Evolutionary conservation across 2,888 invertebrate species (phyloP), one percentile per base, ranked within the genome.

Genomic region (Archips xylosteana): DNA sequence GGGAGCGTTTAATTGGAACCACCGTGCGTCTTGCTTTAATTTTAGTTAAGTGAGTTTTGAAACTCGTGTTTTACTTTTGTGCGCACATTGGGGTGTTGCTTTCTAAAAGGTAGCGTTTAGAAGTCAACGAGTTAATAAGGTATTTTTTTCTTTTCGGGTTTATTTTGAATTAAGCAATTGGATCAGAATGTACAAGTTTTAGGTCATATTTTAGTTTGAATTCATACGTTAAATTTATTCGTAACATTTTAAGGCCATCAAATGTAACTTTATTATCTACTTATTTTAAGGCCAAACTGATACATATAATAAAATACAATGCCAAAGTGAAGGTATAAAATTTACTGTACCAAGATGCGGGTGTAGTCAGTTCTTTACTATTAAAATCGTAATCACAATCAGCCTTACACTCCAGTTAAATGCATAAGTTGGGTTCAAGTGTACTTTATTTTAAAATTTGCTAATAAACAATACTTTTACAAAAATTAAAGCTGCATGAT

Each of bases 1-100:
- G 86, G 85, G 82, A 78, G 78, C 79, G 86, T 87, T 89, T 92
- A 92, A 92, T 92, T 90, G 88, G 80, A 79, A 83, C 85, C 87
- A 86, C 84, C 85, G 87, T 86, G 88, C 85, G 79, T 78, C 82
- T 79, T 70, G 74, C 59, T 68, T 69, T 72, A 65, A 75, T 70
- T 74, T 70, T 65, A n/a, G 67, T 23, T 39, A 60, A 61, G 75
- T 39, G 64, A 61, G 75, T 65, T 65, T 65, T 36, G 49, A 36
- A 65, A 65, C 36, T 65, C n/a, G 51, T 39, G 34, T 51, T 65
- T 49, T 34, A 15, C 49, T 34, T 51, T 65, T 65, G 45, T 23
- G 9, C 47, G 8, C 34, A 34, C n/a, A 8, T 51, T 51, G 15
- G 65, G n/a, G 13, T 47, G 23, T 63, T 13, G 8, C 15, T 39